phyloP scores from a whole-genome alignment of 2,797 vertebrate species.

The Ptychobarbus kaznakovi region DNA sequence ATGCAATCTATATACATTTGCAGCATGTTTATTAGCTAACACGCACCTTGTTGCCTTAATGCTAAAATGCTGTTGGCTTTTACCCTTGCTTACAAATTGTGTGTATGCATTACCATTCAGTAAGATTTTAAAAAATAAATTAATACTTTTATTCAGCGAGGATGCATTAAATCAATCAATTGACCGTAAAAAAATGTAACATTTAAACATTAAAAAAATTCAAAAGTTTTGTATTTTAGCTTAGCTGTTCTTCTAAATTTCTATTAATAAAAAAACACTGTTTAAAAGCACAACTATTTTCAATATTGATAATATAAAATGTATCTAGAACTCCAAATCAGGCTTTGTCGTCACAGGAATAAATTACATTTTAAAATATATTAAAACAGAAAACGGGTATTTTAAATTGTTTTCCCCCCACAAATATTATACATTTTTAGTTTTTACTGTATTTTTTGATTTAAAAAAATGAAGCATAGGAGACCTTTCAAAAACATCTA shows the following conservation, averaged over 20 bases:
- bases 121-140: background rate
- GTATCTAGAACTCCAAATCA: background rate
- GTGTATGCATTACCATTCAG: background rate
- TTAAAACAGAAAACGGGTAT: background rate
- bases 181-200: background rate
- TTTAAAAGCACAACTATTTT: too few species aligned
- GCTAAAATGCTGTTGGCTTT: background rate
- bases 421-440: background rate
- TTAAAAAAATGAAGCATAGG: background rate
- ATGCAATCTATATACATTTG: background rate
- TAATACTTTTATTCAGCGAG: background rate
- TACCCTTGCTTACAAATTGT: background rate
- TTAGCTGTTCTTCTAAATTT: background rate
- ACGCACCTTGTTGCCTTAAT: background rate
- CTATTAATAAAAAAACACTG: background rate
- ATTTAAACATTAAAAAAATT: background rate
- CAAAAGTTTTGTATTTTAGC: background rate
- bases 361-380: background rate
- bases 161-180: background rate
- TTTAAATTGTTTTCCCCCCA: background rate
- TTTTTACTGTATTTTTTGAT: background rate
- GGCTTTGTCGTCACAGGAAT: background rate
- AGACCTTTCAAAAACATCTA: background rate
- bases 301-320: background rate
- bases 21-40: background rate